phyloP scores from a whole-genome alignment of 2,888 invertebrate species.

The Gerris lacustris region DNA sequence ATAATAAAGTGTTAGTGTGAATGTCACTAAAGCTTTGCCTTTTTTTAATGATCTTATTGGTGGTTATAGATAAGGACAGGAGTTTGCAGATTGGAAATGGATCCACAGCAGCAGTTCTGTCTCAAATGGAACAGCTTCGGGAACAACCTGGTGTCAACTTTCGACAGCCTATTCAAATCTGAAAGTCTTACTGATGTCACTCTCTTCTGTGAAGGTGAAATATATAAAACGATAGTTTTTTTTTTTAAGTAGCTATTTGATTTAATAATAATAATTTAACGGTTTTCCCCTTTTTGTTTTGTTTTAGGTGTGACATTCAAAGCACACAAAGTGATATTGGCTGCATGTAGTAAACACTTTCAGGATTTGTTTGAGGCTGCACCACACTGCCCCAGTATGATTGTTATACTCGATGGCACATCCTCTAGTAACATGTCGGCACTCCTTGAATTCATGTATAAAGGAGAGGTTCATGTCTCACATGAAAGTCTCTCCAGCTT shows the following conservation, averaged over 20 bases:
- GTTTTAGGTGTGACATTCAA: constrained; percentile 72
- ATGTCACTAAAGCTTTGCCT: no score
- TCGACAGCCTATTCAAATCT: constrained; percentile 84
- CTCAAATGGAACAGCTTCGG: constrained; percentile 94
- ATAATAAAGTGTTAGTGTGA: no score
- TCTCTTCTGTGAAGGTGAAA: constrained; percentile 78
- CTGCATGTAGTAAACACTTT: constrained; percentile 86
- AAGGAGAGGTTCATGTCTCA: constrained; percentile 84
- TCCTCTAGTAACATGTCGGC: constrained; percentile 83
- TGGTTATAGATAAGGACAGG: neutral
- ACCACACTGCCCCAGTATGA: constrained; percentile 59
- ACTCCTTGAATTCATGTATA: constrained; percentile 85
- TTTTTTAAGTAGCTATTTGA: neutral
- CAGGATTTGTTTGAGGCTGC: constrained; percentile 82
- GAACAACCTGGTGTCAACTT: constrained; percentile 81
- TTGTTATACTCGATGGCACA: constrained; percentile 81
- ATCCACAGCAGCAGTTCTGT: constrained; percentile 84
- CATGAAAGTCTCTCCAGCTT: constrained; percentile 84
- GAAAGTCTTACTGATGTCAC: constrained; percentile 87
- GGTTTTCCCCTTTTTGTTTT: neutral
- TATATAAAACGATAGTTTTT: neutral
- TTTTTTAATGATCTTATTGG: neutral
- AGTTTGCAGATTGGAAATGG: constrained; percentile 49
- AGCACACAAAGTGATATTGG: constrained; percentile 81
- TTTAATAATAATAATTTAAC: neutral